These are phyloP conservation scores for Adoxophyes honmai DNA, from an alignment of 1,140 invertebrate genomes.

Conservation along the genomic window DNA sequence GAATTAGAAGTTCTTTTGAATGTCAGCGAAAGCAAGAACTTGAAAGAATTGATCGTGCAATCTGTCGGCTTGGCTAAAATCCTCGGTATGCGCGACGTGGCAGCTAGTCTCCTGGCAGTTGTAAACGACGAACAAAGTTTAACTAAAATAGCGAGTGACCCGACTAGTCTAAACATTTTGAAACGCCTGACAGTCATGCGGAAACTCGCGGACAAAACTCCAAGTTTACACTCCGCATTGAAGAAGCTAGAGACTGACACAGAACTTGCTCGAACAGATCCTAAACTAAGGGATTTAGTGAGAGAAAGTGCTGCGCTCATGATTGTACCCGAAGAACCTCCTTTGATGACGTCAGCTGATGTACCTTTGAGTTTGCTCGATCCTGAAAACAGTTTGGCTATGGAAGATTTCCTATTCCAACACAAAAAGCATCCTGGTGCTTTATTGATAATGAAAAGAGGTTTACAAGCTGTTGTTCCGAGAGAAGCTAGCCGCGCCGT, in stretches of 20 bases:
- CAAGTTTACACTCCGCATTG: slow-evolving; percentile 79
- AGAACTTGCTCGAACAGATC: slow-evolving; percentile 81
- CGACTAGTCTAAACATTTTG: slow-evolving; percentile 82
- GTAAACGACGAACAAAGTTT: slow-evolving; percentile 80
- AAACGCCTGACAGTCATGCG: slow-evolving; percentile 84
- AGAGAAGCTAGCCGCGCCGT: slow-evolving; percentile 85
- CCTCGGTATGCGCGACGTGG: slow-evolving; percentile 82
- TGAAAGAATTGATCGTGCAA: slow-evolving; percentile 79
- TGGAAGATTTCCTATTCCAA: slow-evolving; percentile 85
- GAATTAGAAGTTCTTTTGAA: slow-evolving; percentile 77
- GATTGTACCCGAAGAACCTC: slow-evolving; percentile 81
- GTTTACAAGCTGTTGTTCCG: slow-evolving; percentile 87
- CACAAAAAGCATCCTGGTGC: slow-evolving; percentile 79
- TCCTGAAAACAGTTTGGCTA: slow-evolving; percentile 83
- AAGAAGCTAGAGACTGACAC: slow-evolving; percentile 81
- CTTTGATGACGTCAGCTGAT: slow-evolving; percentile 81
- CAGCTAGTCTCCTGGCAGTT: slow-evolving; percentile 78
- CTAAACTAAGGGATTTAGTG: slow-evolving; percentile 82
- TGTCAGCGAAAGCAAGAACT: slow-evolving; percentile 69
- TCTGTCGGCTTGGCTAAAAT: slow-evolving; percentile 84
- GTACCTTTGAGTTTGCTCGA: slow-evolving; percentile 82
- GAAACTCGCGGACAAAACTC: slow-evolving; percentile 83
- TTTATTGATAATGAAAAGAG: slow-evolving; percentile 86
- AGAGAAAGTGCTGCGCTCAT: slow-evolving; percentile 84
- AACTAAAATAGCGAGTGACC: slow-evolving; percentile 78